Base-by-base conservation (phyloP, 2,113 vertebrate species). In the Boulengeromyrus knoepffleri region DNA sequence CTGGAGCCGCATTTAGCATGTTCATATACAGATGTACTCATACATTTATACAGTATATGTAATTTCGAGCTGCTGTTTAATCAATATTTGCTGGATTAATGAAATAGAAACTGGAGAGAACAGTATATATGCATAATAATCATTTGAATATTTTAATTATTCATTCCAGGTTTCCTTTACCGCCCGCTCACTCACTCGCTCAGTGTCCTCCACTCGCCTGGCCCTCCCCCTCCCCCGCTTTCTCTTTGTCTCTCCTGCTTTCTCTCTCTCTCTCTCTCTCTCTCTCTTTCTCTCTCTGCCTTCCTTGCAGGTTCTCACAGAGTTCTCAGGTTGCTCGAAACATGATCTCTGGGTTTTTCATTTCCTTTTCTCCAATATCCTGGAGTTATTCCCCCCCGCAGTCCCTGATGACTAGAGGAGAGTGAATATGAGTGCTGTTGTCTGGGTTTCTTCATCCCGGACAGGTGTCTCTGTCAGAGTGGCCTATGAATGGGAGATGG, bases 261-360 rank as follows among this genome's bases (percentile, higher is more conserved):
- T 49, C 85, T 49, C 74, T 90, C 86, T 91, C 90, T 62, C 87
- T 27, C 83, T 92, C 90, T 93, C 89, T 89, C 85, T 47, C 74
- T 90, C 53, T 49, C 84, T 90, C 88, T 91, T 90, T 56, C 83
- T n/a, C 66, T 92, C 90, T 93, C 89, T 89, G 74, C 89, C 89
- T 85, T 84, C 91, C 66, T 88, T 77, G 42, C 85, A 53, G 53
- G 86, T 62, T 27, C 85, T 90, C 86, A 88, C 89, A 90, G 52
- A 90, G 90, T 90, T 94, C 92, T 95, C 90, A 58, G 89, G 88
- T 95, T 94, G 50, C 92, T 17, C 0, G 91, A 92, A 94, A 94
- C 93, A 87, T 92, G 93, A 95, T 94, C 92, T 92, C 89, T 92
- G 83, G 90, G 88, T 92, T 94, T 89, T 94, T 92, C 15, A 90